Evolutionary conservation across 2,113 vertebrate genomes (phyloP).

Genomic region (Geococcyx californianus): DNA sequence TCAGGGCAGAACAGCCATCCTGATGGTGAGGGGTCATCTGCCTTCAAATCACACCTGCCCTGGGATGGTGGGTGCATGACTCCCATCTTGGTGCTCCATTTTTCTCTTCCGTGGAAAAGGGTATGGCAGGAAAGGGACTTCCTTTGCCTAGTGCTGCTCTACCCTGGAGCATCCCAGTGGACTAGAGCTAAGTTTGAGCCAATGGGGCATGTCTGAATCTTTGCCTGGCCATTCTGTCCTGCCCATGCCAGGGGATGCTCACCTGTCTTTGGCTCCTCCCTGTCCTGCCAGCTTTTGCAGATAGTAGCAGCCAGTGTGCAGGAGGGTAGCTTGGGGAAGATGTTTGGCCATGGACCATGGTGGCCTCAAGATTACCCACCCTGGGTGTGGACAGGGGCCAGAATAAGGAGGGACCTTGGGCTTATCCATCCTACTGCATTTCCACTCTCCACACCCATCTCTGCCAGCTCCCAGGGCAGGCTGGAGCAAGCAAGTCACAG

Average conservation of each 20-base stretch:
- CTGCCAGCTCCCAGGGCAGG: neutral
- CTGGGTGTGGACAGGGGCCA: neutral
- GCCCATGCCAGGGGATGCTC: neutral
- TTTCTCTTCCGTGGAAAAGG: neutral
- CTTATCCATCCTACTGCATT: neutral
- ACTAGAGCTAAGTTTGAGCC: neutral
- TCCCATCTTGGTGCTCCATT: neutral
- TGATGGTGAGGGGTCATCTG: fast-evolving
- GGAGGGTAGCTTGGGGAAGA: neutral
- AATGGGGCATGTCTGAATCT: neutral
- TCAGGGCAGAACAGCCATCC: neutral
- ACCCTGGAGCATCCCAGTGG: neutral
- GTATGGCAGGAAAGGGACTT: neutral
- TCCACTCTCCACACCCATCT: neutral
- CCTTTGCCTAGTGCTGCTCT: neutral
- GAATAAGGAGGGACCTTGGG: neutral
- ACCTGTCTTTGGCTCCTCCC: neutral
- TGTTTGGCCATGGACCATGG: neutral
- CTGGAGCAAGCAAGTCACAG: neutral
- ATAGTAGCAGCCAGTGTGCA: neutral
- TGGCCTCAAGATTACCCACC: neutral
- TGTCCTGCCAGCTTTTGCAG: neutral
- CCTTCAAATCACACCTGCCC: neutral
- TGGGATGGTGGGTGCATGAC: fast-evolving
- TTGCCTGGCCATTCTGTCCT: neutral